These are phyloP conservation scores for Pammene fasciana DNA, from an alignment of 2,888 invertebrate species.

Conservation along the genomic window DNA sequence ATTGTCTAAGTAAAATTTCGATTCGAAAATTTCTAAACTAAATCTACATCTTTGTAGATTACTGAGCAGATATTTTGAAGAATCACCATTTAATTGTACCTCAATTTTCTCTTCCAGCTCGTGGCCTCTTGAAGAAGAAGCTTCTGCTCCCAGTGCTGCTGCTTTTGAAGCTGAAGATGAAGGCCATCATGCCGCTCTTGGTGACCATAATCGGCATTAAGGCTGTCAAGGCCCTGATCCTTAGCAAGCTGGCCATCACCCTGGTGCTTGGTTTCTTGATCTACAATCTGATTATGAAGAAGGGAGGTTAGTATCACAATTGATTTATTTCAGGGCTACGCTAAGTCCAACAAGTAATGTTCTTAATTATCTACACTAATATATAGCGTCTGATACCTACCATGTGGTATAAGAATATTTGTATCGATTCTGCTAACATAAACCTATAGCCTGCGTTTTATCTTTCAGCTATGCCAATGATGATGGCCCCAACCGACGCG, in stretches of 20 bases:
- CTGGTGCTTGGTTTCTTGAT: conserved; percentile 92
- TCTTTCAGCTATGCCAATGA: conserved; percentile 87
- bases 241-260: conserved; percentile 92
- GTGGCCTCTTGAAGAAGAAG: conserved; percentile 92
- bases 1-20: no score
- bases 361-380: no score
- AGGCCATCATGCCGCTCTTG: conserved; percentile 92
- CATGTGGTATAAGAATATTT: no score
- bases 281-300: conserved; percentile 88
- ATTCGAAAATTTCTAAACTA: no score
- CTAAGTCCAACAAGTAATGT: no score
- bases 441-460: conserved; percentile 5
- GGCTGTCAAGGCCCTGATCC: conserved; percentile 91
- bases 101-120: conserved; percentile 80
- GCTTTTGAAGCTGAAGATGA: conserved; percentile 91
- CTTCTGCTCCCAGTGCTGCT: conserved; percentile 90
- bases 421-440: neutral
- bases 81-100: neutral
- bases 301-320: conserved; percentile 84
- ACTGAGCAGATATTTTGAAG: no score
- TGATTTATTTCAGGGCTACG: no score
- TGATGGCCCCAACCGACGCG: conserved; percentile 84
- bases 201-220: conserved; percentile 91
- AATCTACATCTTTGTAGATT: no score
- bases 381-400: no score